Percentiles rank a stretch among this genome's conserved stretches.
Conservation (phyloP, 1,140 invertebrate species). For the Chironomus tepperi region DNA sequence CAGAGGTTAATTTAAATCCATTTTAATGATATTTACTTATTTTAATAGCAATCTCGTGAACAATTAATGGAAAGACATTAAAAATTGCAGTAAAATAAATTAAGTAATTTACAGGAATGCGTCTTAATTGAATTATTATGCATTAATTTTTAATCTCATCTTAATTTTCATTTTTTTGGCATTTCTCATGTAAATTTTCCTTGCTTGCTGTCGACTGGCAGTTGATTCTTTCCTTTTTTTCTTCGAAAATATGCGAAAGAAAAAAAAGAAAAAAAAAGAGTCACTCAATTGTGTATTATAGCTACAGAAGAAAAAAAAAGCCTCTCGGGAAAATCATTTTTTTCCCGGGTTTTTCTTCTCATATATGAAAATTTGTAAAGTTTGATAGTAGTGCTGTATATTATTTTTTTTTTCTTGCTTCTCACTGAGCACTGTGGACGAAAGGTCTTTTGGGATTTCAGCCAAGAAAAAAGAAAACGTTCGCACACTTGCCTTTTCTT, state of each 20-base stretch:
- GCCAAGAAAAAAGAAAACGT: neutral
- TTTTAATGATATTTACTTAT: too few relatives aligned
- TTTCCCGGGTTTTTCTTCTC: slow-evolving; percentile 11
- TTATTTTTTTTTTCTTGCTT: too few relatives aligned
- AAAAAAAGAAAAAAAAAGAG: neutral
- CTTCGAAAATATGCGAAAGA: neutral
- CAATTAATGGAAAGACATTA: too few relatives aligned
- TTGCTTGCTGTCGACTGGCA: neutral
- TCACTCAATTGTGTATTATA: neutral
- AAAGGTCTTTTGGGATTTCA: slow-evolving; percentile 17
- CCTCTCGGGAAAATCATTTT: neutral
- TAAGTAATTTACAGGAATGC: too few relatives aligned
- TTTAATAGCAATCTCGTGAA: too few relatives aligned
- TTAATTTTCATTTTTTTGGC: neutral
- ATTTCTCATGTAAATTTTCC: neutral
- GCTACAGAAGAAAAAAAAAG: neutral
- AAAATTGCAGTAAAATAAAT: too few relatives aligned
- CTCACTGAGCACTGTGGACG: neutral
- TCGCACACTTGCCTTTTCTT: slow-evolving; percentile 2
- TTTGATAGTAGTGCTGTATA: neutral
- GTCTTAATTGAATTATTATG: neutral
- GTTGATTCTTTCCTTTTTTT: neutral
- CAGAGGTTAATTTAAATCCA: too few relatives aligned
- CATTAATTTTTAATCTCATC: neutral
- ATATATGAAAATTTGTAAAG: neutral